Conservation (phyloP, 2,888 invertebrate species). For the Clanis bilineata region DNA sequence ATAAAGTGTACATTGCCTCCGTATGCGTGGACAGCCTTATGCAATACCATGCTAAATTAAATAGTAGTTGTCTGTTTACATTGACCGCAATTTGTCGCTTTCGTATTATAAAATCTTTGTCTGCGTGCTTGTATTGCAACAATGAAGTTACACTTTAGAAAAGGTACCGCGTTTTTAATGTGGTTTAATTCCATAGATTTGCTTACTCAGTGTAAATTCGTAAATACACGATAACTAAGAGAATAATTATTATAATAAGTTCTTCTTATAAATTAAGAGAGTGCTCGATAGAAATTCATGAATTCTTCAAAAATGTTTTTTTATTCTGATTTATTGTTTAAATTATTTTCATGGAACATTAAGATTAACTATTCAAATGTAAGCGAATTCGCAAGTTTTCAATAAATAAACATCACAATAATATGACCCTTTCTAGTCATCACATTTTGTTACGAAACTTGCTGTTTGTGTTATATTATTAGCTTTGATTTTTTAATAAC, state of each 20-base stretch:
- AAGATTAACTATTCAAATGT: too few species aligned
- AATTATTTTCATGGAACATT: too few species aligned
- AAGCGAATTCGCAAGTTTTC: constrained; percentile 11
- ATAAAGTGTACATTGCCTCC: constrained; percentile 42
- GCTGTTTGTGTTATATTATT: constrained; percentile 3
- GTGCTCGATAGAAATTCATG: constrained; percentile 25
- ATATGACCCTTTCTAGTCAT: constrained; percentile 8
- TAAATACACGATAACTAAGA: constrained; percentile 58
- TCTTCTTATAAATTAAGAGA: constrained; percentile 36
- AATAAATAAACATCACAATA: constrained; percentile 12
- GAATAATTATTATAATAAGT: constrained; percentile 46
- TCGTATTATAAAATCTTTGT: constrained; percentile 37
- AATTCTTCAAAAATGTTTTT: background rate
- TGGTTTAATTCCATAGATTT: constrained; percentile 40
- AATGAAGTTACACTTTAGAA: constrained; percentile 9
- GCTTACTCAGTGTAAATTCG: constrained; percentile 69
- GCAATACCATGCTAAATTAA: constrained; percentile 28
- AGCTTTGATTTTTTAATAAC: background rate
- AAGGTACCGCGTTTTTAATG: constrained; percentile 37
- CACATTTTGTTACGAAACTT: constrained; percentile 14
- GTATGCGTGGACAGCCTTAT: constrained; percentile 9
- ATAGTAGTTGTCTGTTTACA: constrained; percentile 1
- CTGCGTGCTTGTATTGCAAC: constrained; percentile 18
- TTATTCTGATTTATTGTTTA: too few species aligned
- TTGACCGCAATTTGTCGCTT: constrained; percentile 34